Evolutionary conservation across 2,113 vertebrate genomes (phyloP).

Genomic region (Candoia aspera): DNA sequence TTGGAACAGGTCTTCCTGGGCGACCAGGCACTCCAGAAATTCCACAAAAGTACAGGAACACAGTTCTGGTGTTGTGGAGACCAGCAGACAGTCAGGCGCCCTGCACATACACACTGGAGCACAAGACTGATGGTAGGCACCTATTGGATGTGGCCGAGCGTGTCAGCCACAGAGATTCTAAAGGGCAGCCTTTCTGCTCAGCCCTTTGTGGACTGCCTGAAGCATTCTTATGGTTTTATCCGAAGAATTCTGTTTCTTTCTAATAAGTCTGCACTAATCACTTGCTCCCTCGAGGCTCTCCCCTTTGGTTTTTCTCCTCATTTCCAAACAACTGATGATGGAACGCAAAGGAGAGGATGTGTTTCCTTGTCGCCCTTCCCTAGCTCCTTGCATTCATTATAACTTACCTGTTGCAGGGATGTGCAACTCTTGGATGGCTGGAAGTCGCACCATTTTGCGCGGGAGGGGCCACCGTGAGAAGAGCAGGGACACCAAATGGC

Average conservation of each 20-base stretch:
- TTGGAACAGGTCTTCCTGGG: constrained; percentile 83
- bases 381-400: background rate
- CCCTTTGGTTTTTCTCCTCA: background rate
- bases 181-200: too few species aligned
- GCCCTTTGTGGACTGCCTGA: background rate
- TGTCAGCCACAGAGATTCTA: too few species aligned
- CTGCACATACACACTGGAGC: constrained; percentile 91
- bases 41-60: constrained; percentile 94
- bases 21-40: constrained; percentile 91
- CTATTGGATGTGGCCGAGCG: background rate
- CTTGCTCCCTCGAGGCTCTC: too few species aligned
- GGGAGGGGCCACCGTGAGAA: background rate
- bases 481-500: background rate
- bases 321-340: background rate
- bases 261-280: background rate
- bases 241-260: background rate
- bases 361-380: background rate
- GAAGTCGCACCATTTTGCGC: background rate
- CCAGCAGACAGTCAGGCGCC: constrained; percentile 88
- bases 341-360: background rate
- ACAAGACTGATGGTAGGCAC: constrained; percentile 82
- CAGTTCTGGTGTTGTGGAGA: constrained; percentile 93
- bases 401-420: too few species aligned
- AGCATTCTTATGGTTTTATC: background rate
- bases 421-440: background rate